Evolutionary conservation across 2,888 invertebrate species (phyloP).

Genomic region (Morpho helenor): DNA sequence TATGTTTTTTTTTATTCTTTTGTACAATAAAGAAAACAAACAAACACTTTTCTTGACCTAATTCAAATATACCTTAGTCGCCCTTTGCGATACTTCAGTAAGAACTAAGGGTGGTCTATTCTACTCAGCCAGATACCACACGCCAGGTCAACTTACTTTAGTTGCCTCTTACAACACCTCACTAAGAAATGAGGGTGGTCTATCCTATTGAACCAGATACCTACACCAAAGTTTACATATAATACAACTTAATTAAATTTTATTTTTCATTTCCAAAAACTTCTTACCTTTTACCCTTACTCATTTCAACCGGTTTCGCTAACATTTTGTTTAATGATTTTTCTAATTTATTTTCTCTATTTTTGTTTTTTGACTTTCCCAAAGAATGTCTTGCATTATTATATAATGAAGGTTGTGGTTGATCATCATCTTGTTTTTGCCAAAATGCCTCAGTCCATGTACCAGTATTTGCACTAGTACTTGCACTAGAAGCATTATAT

Average conservation of each 20-base stretch:
- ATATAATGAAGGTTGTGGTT: background rate
- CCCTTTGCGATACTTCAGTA: too few relatives aligned
- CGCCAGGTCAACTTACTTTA: too few relatives aligned
- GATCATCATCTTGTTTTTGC: slow-evolving; percentile 14
- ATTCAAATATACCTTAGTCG: too few relatives aligned
- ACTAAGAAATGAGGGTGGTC: too few relatives aligned
- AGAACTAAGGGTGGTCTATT: too few relatives aligned
- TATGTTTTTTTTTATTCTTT: background rate
- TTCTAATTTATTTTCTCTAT: slow-evolving; percentile 31
- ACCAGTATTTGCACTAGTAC: background rate
- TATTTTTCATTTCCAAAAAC: background rate
- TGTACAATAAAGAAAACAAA: too few relatives aligned
- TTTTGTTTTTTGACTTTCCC: background rate
- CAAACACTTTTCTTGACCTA: too few relatives aligned
- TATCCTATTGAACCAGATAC: background rate
- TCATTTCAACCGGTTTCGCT: slow-evolving; percentile 40
- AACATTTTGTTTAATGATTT: slow-evolving; percentile 39
- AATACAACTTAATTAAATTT: too few relatives aligned
- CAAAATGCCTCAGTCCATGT: slow-evolving; percentile 18
- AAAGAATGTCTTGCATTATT: background rate
- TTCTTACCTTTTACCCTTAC: slow-evolving; percentile 32
- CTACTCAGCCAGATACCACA: too few relatives aligned
- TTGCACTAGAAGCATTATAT: background rate
- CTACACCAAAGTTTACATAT: too few relatives aligned
- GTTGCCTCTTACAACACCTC: too few relatives aligned